Conservation (phyloP, 2,888 invertebrate genomes). For the Dione juno region DNA sequence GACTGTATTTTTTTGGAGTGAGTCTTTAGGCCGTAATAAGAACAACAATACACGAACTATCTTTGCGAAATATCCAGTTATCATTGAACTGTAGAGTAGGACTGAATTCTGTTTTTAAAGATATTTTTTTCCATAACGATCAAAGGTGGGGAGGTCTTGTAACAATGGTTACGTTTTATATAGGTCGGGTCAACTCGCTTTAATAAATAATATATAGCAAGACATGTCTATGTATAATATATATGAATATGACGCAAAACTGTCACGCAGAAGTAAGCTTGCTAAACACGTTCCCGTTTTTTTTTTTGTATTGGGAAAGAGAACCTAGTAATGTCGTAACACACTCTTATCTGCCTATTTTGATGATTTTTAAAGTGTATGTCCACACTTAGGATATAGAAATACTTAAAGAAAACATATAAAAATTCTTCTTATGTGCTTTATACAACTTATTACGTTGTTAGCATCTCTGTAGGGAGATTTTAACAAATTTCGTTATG, state of each 20-base stretch:
- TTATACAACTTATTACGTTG: no score
- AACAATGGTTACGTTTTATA: slow-evolving; percentile 26
- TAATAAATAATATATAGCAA: not conserved
- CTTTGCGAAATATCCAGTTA: slow-evolving; percentile 32
- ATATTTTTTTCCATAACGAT: slow-evolving; percentile 14
- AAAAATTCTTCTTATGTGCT: no score
- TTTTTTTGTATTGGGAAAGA: no score
- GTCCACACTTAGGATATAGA: no score
- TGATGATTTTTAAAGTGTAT: no score
- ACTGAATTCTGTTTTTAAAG: slow-evolving; percentile 22
- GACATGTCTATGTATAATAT: not conserved
- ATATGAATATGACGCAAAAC: slow-evolving; percentile 3
- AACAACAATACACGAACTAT: slow-evolving; percentile 21
- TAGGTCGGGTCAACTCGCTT: slow-evolving; percentile 23
- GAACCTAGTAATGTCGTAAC: not conserved
- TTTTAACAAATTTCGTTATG: no score
- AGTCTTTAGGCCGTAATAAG: slow-evolving; percentile 12
- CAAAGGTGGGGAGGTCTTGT: slow-evolving; percentile 18
- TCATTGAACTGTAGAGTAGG: slow-evolving; percentile 20
- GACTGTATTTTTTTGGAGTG: no score
- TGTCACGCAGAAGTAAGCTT: not conserved
- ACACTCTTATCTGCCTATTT: not conserved
- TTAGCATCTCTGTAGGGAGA: no score
- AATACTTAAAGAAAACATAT: no score
- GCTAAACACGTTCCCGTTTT: not conserved